These are phyloP conservation scores for Ryuthela nishihirai DNA, from an alignment of 2,888 invertebrate species.

Conservation along the genomic window DNA sequence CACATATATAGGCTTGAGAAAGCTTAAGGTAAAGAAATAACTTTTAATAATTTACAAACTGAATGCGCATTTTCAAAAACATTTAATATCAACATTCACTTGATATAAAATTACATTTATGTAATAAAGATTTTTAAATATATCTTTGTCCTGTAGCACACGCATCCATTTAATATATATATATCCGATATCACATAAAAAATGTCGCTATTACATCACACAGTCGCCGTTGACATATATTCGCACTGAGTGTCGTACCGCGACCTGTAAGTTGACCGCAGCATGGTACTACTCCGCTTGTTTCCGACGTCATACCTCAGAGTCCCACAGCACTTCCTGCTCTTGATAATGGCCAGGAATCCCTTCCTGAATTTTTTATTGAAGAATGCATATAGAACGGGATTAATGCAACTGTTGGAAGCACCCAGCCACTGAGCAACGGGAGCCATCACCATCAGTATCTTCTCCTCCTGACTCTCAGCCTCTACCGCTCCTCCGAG, in stretches of 20 bases:
- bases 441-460: slow-evolving; percentile 62
- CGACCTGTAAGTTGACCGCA: slow-evolving; percentile 29
- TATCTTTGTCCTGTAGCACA: too few relatives aligned
- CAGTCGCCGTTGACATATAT: slow-evolving; percentile 21
- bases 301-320: slow-evolving; percentile 30
- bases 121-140: too few relatives aligned
- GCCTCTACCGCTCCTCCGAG: slow-evolving; percentile 41
- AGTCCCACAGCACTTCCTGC: slow-evolving; percentile 74
- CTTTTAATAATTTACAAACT: too few relatives aligned
- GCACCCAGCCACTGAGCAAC: slow-evolving; percentile 79
- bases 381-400: slow-evolving; percentile 89
- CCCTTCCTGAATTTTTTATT: slow-evolving; percentile 87
- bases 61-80: too few relatives aligned
- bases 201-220: too few relatives aligned
- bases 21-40: too few relatives aligned
- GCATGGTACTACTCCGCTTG: slow-evolving; percentile 24
- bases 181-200: too few relatives aligned
- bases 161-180: too few relatives aligned
- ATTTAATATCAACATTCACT: too few relatives aligned
- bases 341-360: slow-evolving; percentile 81
- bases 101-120: too few relatives aligned
- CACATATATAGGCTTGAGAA: too few relatives aligned
- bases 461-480: slow-evolving; percentile 29
- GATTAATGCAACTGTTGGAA: slow-evolving; percentile 93
- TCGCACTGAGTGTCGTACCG: slow-evolving; percentile 38